Percentiles rank a stretch among this genome's conserved stretches.
Evolutionary conservation across 1,140 invertebrate genomes (phyloP).

Genomic region (Apis florea): DNA sequence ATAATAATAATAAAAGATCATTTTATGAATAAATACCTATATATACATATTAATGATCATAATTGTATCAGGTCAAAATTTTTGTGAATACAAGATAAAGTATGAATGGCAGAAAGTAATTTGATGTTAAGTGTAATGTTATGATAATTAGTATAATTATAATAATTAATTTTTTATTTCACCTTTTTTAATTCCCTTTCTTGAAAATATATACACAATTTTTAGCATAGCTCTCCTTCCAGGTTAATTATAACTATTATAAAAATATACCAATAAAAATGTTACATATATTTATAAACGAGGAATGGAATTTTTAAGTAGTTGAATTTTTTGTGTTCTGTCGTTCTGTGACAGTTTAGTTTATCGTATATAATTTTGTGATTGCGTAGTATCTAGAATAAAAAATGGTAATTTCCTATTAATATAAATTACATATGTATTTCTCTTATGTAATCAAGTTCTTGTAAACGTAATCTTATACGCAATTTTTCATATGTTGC

Average conservation of each 20-base stretch:
- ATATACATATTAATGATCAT: conserved; percentile 28
- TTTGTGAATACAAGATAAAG: conserved; percentile 2
- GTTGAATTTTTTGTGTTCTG: neutral
- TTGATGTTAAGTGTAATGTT: conserved; percentile 11
- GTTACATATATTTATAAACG: neutral
- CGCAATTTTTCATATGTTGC: conserved; percentile 45
- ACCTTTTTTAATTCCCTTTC: neutral
- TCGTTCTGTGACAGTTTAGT: neutral
- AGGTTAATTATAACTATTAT: neutral
- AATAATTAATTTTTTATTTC: conserved; percentile 7
- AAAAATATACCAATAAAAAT: neutral
- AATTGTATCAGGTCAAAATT: neutral
- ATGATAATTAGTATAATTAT: conserved; percentile 21
- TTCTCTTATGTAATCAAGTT: conserved; percentile 18
- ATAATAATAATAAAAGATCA: conserved; percentile 30
- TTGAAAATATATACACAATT: neutral
- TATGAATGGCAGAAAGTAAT: conserved; percentile 12
- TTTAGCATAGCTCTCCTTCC: neutral
- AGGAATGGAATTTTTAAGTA: neutral
- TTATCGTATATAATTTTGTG: neutral
- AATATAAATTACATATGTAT: conserved; percentile 3
- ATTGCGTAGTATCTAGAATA: neutral
- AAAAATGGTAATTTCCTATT: neutral
- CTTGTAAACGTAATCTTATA: conserved; percentile 32
- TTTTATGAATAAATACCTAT: conserved; percentile 29